Evolutionary conservation across 2,797 vertebrate genomes (phyloP).

Genomic region (Anomalospiza imberbis): DNA sequence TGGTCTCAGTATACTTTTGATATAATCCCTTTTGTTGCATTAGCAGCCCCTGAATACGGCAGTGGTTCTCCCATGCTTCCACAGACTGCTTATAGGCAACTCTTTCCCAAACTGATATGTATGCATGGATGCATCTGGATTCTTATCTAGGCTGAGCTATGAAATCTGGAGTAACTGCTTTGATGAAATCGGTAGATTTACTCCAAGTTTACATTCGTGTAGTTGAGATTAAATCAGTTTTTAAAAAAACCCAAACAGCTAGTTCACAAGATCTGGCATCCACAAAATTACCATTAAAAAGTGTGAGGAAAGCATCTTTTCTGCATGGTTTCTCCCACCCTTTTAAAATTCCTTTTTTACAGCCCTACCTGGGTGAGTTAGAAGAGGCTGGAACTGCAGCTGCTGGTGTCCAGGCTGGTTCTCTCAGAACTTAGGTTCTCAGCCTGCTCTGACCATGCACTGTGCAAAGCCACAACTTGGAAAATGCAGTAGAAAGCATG

Average conservation of each 20-base stretch:
- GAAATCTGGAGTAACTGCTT: background rate
- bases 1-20: conserved; percentile 25
- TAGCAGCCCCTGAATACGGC: background rate
- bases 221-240: background rate
- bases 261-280: background rate
- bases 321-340: background rate
- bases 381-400: background rate
- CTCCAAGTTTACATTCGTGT: background rate
- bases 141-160: background rate
- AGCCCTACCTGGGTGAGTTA: background rate
- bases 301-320: background rate
- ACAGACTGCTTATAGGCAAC: background rate
- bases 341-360: background rate
- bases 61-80: background rate
- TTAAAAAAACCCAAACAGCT: background rate
- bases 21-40: conserved; percentile 32
- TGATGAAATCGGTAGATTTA: conserved; percentile 13
- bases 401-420: background rate
- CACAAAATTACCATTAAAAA: background rate
- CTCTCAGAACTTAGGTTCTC: background rate
- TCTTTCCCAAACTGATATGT: background rate
- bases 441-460: background rate
- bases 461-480: background rate
- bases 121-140: background rate
- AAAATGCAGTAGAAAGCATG: background rate